These are phyloP conservation scores for Panonychus citri DNA, from an alignment of 1,140 invertebrate genomes.

Conservation along the genomic window DNA sequence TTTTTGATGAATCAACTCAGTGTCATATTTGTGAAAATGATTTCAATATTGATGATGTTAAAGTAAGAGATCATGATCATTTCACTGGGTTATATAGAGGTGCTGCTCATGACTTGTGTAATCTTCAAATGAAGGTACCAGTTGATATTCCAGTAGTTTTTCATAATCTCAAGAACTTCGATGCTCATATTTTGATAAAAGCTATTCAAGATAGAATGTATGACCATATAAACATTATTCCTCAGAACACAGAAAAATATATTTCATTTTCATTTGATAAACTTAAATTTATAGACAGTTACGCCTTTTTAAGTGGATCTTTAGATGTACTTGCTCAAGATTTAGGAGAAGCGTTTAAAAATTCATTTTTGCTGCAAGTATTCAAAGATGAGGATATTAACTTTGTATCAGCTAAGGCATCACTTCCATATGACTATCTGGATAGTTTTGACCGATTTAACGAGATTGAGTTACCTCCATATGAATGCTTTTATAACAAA, in stretches of 20 bases:
- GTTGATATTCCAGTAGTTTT: neutral
- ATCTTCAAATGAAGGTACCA: neutral
- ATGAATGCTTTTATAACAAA: neutral
- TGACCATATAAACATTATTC: neutral
- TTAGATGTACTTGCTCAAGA: neutral
- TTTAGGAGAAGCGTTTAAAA: neutral
- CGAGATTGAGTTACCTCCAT: constrained; percentile 12
- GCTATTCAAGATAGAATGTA: neutral
- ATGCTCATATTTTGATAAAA: neutral
- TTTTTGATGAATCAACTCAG: neutral
- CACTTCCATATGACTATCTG: constrained; percentile 16
- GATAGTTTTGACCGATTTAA: constrained; percentile 11
- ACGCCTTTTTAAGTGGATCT: neutral
- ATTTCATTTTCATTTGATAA: neutral
- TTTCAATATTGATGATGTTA: neutral
- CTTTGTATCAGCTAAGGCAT: constrained; percentile 5
- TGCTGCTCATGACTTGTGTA: neutral
- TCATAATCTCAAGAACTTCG: neutral
- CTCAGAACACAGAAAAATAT: neutral
- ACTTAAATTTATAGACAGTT: neutral
- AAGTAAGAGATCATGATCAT: neutral
- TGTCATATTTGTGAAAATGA: neutral
- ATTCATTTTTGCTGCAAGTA: neutral
- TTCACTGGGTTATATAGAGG: neutral
- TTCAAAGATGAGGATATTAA: neutral